These are phyloP conservation scores for Latheticus oryzae DNA, from an alignment of 2,888 invertebrate genomes.

Conservation along the genomic window DNA sequence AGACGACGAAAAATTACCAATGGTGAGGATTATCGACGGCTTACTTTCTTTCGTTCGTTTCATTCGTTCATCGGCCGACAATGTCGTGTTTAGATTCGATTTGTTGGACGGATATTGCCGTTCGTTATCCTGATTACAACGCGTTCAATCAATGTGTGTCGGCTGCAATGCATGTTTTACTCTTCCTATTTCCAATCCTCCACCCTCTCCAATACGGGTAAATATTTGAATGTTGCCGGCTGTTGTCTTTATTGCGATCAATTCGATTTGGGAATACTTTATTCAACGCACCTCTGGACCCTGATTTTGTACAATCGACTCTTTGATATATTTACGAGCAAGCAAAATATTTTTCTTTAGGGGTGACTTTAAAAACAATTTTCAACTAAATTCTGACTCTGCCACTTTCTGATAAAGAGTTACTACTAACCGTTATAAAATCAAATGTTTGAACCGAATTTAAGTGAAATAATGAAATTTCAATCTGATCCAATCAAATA, in stretches of 20 bases:
- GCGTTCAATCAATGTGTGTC: slow-evolving; percentile 52
- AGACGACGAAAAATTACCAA: slow-evolving; percentile 31
- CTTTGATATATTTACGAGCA: too few relatives aligned
- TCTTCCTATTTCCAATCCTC: slow-evolving; percentile 27
- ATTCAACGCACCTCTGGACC: slow-evolving; percentile 20
- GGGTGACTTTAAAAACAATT: too few relatives aligned
- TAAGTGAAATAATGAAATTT: too few relatives aligned
- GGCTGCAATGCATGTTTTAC: slow-evolving; percentile 40
- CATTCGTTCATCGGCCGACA: slow-evolving; percentile 29
- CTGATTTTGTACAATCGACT: too few relatives aligned
- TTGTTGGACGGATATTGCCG: slow-evolving; percentile 61
- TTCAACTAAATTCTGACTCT: too few relatives aligned
- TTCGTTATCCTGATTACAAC: slow-evolving; percentile 61
- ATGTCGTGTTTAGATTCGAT: slow-evolving; percentile 60
- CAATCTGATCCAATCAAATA: too few relatives aligned
- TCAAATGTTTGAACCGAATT: too few relatives aligned
- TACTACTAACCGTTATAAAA: too few relatives aligned
- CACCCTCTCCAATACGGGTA: slow-evolving; percentile 22
- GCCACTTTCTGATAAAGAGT: too few relatives aligned
- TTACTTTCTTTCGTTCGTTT: slow-evolving; percentile 30
- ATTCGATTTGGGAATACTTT: too few relatives aligned
- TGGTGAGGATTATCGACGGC: slow-evolving; percentile 29
- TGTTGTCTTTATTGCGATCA: slow-evolving; percentile 38
- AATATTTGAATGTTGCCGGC: slow-evolving; percentile 37
- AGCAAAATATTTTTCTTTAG: too few relatives aligned